Conservation (phyloP, 2,113 vertebrate genomes). For the Seriola rivoliana region DNA sequence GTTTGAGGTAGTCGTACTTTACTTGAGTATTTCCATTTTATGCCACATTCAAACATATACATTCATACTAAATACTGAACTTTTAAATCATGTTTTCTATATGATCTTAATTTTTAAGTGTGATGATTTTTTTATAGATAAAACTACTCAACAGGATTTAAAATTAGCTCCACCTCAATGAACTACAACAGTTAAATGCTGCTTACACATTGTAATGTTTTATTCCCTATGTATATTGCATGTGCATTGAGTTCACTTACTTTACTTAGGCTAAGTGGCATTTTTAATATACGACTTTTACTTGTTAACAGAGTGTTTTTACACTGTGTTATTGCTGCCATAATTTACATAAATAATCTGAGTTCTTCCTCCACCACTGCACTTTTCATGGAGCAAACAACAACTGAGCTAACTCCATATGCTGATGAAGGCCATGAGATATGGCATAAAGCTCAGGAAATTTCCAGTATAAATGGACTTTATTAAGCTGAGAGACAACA, state of each 20-base stretch:
- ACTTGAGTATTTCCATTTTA: too few species aligned
- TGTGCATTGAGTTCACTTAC: not conserved
- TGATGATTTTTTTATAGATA: too few species aligned
- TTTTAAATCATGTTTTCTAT: too few species aligned
- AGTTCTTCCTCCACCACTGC: too few species aligned
- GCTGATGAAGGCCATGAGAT: conserved; percentile 12
- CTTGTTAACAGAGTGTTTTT: not conserved
- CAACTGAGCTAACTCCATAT: not conserved
- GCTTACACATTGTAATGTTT: not conserved
- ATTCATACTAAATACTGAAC: too few species aligned
- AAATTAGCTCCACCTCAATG: too few species aligned
- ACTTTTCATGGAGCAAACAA: not conserved
- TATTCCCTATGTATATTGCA: too few species aligned
- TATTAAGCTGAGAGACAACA: not conserved
- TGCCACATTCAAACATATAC: too few species aligned
- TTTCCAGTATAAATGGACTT: not conserved
- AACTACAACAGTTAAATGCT: not conserved
- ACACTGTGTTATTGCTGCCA: not conserved
- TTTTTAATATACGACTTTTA: not conserved
- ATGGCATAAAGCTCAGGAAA: not conserved
- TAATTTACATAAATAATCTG: not conserved
- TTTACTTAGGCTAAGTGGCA: too few species aligned
- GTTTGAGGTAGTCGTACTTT: not conserved
- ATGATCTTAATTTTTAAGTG: too few species aligned
- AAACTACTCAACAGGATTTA: too few species aligned